A percentile compares a stretch with the other conserved stretches of the same genome.
phyloP scores from a whole-genome alignment of 2,113 vertebrate species.

The Anguilla japonica region DNA sequence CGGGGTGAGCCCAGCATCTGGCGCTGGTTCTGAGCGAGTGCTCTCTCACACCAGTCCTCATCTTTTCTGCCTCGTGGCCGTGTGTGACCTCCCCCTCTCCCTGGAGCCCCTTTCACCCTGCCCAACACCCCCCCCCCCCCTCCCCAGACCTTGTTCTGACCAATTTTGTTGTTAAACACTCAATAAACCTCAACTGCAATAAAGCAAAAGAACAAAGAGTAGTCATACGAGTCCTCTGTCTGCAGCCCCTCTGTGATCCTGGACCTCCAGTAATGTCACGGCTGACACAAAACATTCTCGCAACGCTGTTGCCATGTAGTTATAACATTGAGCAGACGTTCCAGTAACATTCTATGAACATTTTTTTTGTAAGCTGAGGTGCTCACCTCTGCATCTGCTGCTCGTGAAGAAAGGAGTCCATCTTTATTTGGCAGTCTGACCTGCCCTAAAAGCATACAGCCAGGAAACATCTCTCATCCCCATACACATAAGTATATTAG shows the following conservation, averaged over 20 bases:
- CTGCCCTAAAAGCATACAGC: neutral
- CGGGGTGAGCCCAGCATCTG: neutral
- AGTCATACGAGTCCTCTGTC: constrained; percentile 13
- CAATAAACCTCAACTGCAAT: constrained; percentile 66
- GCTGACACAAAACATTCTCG: too few species aligned
- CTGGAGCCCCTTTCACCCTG: neutral
- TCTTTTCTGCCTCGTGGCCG: constrained; percentile 30
- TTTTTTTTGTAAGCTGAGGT: too few species aligned
- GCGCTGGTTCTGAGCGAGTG: neutral
- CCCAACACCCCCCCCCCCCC: neutral
- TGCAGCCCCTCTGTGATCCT: neutral
- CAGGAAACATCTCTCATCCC: neutral
- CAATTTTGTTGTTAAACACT: constrained; percentile 59
- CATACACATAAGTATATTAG: neutral
- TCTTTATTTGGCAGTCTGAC: neutral
- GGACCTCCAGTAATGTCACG: neutral
- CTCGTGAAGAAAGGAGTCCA: neutral
- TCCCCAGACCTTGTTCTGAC: neutral
- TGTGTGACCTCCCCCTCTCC: constrained; percentile 45
- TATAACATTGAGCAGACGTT: too few species aligned
- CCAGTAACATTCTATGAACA: too few species aligned
- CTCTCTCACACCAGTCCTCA: constrained; percentile 25
- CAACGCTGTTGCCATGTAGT: too few species aligned
- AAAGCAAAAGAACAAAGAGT: constrained; percentile 54
- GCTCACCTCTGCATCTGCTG: neutral